Conservation (phyloP, 2,888 invertebrate genomes). For the Drosophila robusta region DNA sequence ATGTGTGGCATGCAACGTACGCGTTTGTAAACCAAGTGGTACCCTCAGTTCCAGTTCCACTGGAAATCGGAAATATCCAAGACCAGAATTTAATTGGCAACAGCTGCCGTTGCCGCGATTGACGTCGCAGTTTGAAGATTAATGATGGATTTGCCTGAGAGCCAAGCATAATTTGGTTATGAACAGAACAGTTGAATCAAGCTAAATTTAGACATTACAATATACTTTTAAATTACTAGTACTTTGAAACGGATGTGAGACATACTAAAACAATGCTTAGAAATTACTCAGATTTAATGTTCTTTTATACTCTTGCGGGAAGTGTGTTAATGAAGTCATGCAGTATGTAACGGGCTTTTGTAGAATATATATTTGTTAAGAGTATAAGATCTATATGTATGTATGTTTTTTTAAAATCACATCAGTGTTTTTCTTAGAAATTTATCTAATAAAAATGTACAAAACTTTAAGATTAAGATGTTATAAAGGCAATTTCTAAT, state of each 20-base stretch:
- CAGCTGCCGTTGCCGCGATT: slow-evolving; percentile 40
- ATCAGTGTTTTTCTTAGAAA: no score
- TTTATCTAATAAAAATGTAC: no score
- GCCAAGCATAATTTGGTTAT: slow-evolving; percentile 13
- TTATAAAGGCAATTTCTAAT: no score
- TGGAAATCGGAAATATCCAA: not conserved
- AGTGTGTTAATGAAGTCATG: not conserved
- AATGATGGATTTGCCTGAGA: slow-evolving; percentile 46
- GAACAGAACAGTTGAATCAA: slow-evolving; percentile 1
- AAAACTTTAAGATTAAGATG: no score
- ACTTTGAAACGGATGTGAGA: slow-evolving; percentile 37
- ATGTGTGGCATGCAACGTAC: slow-evolving; percentile 10
- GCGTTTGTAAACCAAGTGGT: no score
- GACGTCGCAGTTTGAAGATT: slow-evolving; percentile 42
- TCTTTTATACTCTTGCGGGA: not conserved
- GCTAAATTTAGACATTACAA: slow-evolving; percentile 50
- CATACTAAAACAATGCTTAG: slow-evolving; percentile 5
- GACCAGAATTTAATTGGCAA: slow-evolving; percentile 23
- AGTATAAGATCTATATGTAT: no score
- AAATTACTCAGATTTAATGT: not conserved
- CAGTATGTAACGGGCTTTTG: not conserved
- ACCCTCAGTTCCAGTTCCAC: not conserved
- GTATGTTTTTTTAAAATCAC: no score
- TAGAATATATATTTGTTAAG: no score
- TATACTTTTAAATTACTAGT: not conserved